A percentile compares a stretch with the other conserved stretches of the same genome.
These are phyloP conservation scores for Fragum whitleyi DNA, from an alignment of 2,888 invertebrate species.

Conservation along the genomic window DNA sequence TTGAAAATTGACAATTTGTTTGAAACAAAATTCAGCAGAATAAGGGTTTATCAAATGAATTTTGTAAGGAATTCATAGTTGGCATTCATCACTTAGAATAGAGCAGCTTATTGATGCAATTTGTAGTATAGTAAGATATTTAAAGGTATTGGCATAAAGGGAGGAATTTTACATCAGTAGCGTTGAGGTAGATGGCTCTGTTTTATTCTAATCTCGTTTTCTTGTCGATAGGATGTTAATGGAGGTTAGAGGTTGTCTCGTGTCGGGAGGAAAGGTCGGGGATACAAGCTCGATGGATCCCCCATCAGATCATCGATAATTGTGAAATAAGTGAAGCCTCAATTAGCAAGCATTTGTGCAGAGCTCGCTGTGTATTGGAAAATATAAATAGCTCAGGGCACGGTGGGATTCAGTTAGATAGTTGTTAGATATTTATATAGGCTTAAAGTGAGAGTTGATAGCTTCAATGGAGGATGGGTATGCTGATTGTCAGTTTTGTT, in stretches of 20 bases:
- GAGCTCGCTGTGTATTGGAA: conserved; percentile 67
- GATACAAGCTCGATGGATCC: conserved; percentile 57
- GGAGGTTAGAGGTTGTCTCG: conserved; percentile 51
- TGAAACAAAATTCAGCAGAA: too few relatives aligned
- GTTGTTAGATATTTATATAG: conserved; percentile 55
- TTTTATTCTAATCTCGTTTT: conserved; percentile 21
- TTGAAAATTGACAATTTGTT: too few relatives aligned
- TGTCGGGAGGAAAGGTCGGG: conserved; percentile 46
- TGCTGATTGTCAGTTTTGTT: conserved; percentile 8
- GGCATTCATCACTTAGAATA: too few relatives aligned
- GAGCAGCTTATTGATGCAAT: too few relatives aligned
- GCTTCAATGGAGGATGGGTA: conserved; percentile 30
- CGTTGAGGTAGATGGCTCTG: not conserved
- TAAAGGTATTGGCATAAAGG: not conserved
- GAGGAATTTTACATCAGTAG: conserved; percentile 1
- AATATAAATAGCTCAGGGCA: conserved; percentile 68
- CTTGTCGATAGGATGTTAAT: conserved; percentile 33
- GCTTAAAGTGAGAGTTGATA: conserved; percentile 52
- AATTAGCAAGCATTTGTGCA: conserved; percentile 63
- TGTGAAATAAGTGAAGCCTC: conserved; percentile 66
- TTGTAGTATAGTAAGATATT: too few relatives aligned
- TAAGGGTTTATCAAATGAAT: too few relatives aligned
- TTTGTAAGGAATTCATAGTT: too few relatives aligned
- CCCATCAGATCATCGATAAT: conserved; percentile 65
- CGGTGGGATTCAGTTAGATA: conserved; percentile 53